Conservation (phyloP, 2,797 vertebrate genomes). For the Spheniscus humboldti region DNA sequence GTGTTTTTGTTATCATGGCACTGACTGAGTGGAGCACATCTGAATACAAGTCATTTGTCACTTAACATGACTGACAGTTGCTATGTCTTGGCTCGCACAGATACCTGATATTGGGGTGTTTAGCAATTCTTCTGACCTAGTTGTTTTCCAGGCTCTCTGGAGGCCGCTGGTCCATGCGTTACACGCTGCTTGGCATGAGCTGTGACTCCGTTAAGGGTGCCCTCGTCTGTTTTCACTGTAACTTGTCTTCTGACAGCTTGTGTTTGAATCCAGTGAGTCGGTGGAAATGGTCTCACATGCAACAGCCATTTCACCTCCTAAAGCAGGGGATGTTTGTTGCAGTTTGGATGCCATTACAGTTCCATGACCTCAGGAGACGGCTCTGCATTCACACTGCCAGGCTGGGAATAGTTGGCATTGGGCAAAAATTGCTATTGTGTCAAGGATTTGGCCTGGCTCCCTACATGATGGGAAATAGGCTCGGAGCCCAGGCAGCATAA, state of each 20-base stretch:
- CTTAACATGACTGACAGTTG: neutral
- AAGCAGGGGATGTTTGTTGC: neutral
- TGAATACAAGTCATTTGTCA: constrained; percentile 1
- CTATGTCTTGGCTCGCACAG: neutral
- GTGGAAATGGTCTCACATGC: neutral
- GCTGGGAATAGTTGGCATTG: constrained; percentile 56
- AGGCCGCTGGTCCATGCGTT: neutral
- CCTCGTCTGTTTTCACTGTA: neutral
- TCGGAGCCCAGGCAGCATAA: constrained; percentile 48
- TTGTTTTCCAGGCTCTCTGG: neutral
- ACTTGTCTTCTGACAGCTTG: neutral
- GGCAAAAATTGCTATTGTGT: constrained; percentile 63
- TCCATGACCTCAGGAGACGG: constrained; percentile 40
- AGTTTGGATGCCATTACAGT: constrained; percentile 26
- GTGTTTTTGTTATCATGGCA: neutral
- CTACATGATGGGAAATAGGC: constrained; percentile 56
- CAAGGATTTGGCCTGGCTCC: constrained; percentile 55
- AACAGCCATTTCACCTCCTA: constrained; percentile 8
- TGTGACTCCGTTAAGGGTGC: neutral
- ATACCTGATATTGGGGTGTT: neutral
- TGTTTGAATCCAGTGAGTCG: neutral
- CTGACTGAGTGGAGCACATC: neutral
- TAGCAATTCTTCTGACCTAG: neutral
- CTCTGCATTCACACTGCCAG: constrained; percentile 2
- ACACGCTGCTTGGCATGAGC: neutral